Percentiles rank a stretch among this genome's conserved stretches.
These are phyloP conservation scores for Cryptotis parvus DNA, from an alignment of 2,113 vertebrate species.

Conservation along the genomic window DNA sequence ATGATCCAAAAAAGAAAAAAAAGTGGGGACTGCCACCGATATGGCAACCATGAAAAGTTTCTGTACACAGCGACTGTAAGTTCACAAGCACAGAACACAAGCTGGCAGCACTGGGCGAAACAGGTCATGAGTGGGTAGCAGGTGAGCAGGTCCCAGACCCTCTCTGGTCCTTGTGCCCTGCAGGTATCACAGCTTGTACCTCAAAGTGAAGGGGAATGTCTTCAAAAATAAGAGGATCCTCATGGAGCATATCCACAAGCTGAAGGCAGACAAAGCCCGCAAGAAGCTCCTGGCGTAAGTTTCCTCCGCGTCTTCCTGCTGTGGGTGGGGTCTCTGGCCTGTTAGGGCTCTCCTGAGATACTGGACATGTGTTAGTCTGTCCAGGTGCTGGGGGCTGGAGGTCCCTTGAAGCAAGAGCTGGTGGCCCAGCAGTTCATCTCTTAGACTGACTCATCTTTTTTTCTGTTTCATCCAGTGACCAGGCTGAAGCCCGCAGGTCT, in stretches of 20 bases:
- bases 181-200: slow-evolving; percentile 99
- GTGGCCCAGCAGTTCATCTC: neutral
- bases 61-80: too few relatives aligned
- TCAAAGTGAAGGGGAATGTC: slow-evolving; percentile 98
- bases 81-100: too few relatives aligned
- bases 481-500: slow-evolving; percentile 96
- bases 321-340: neutral
- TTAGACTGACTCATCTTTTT: accelerated
- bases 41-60: too few relatives aligned
- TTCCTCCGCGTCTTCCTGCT: neutral
- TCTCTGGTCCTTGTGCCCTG: accelerated
- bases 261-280: slow-evolving; percentile 99
- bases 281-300: slow-evolving; percentile 99
- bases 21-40: too few relatives aligned
- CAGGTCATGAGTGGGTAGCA: too few relatives aligned
- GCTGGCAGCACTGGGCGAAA: too few relatives aligned
- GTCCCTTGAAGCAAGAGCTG: neutral
- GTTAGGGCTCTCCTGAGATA: neutral
- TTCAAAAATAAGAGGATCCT: slow-evolving; percentile 99
- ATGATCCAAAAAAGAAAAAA: too few relatives aligned
- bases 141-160: too few relatives aligned
- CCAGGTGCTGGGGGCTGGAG: neutral
- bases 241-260: slow-evolving; percentile 99
- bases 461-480: slow-evolving; percentile 89
- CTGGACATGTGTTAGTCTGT: neutral